These are phyloP conservation scores for Paramacrobiotus metropolitanus DNA, from an alignment of 1,140 invertebrate species.

Conservation along the genomic window DNA sequence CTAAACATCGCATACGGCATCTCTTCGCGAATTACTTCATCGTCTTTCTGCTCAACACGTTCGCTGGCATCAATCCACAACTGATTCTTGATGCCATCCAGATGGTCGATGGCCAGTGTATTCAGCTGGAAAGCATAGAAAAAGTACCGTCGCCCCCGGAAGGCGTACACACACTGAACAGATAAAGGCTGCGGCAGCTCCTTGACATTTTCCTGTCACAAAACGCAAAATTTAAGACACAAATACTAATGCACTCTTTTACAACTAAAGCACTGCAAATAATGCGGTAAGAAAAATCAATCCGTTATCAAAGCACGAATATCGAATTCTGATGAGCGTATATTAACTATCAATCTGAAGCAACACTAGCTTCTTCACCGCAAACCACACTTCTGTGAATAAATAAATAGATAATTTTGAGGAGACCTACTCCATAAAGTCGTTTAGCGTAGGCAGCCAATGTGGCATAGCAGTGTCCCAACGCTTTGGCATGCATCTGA, in stretches of 20 bases:
- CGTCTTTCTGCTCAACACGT: neutral
- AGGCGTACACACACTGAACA: constrained; percentile 9
- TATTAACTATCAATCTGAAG: too few species aligned
- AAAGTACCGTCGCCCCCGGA: neutral
- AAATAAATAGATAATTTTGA: too few species aligned
- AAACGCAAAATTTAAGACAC: neutral
- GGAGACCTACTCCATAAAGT: constrained; percentile 11
- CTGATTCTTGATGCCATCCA: constrained; percentile 12
- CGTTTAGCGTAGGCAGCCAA: constrained; percentile 7
- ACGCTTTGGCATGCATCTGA: neutral
- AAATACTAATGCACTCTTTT: too few species aligned
- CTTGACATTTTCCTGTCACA: constrained; percentile 9
- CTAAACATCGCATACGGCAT: neutral
- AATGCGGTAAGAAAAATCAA: too few species aligned
- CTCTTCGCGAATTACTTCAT: neutral
- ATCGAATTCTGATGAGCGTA: too few species aligned
- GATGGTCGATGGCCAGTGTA: constrained; percentile 9
- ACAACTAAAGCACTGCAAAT: too few species aligned
- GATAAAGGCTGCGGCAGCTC: constrained; percentile 9
- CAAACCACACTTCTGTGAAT: too few species aligned
- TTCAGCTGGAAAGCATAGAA: constrained; percentile 12
- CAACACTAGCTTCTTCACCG: too few species aligned
- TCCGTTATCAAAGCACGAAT: too few species aligned
- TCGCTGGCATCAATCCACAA: constrained; percentile 11
- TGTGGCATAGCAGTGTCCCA: constrained; percentile 7